Evolutionary conservation across 2,113 vertebrate genomes (phyloP).

Genomic region (Todiramphus saurophagus): DNA sequence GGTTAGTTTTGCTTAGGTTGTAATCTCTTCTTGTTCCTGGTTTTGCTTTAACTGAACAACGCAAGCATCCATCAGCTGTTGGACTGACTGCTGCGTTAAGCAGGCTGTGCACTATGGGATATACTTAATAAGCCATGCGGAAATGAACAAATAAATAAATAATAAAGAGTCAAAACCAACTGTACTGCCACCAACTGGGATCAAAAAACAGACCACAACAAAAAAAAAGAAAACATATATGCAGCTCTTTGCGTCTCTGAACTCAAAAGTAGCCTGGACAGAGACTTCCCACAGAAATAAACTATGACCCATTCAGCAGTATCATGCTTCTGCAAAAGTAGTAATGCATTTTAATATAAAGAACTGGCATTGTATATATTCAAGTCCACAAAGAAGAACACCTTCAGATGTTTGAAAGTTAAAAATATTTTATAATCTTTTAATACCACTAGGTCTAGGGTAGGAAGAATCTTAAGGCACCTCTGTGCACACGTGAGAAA

Average conservation of each 20-base stretch:
- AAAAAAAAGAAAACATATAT: not conserved
- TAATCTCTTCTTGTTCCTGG: not conserved
- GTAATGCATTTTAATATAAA: not conserved
- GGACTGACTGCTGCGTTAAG: not conserved
- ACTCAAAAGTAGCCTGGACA: not conserved
- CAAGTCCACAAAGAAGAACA: not conserved
- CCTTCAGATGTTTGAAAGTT: not conserved
- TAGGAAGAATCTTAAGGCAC: not conserved
- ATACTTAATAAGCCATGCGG: not conserved
- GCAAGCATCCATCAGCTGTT: accelerated
- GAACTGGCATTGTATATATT: not conserved
- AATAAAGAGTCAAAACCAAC: not conserved
- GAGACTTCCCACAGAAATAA: not conserved
- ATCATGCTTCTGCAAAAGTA: not conserved
- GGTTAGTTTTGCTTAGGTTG: not conserved
- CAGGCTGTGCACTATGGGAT: not conserved
- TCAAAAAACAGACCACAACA: accelerated
- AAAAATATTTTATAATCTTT: not conserved
- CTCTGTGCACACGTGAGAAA: not conserved
- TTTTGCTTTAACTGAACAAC: not conserved
- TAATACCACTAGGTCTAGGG: not conserved
- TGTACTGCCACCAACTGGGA: not conserved
- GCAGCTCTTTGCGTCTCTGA: not conserved
- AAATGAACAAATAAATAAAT: not conserved
- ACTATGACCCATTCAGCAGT: not conserved